Conservation (phyloP, 2,797 vertebrate genomes). For the Micropoecilia bifurca region DNA sequence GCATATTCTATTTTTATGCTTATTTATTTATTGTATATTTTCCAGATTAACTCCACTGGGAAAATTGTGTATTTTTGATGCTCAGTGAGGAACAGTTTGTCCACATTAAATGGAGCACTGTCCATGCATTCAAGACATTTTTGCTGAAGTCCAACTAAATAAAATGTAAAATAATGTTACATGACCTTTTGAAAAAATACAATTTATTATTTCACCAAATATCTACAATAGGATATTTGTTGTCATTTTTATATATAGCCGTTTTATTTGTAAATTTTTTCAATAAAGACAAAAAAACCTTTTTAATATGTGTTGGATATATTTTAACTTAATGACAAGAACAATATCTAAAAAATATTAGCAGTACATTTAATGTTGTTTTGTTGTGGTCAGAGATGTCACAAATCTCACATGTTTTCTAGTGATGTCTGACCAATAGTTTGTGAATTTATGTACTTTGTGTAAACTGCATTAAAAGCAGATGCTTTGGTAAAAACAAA, state of each 20-base stretch:
- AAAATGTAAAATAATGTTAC: neutral
- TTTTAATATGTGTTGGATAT: neutral
- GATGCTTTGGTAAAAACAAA: neutral
- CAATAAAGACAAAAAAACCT: neutral
- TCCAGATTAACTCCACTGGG: neutral
- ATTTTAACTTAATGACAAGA: too few species aligned
- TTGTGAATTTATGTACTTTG: neutral
- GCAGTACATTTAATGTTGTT: neutral
- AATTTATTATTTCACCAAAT: neutral
- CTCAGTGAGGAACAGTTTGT: neutral
- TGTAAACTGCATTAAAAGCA: neutral
- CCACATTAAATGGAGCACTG: neutral
- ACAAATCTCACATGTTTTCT: neutral
- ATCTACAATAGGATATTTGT: neutral
- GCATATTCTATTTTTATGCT: neutral
- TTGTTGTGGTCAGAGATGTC: neutral
- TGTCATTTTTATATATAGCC: neutral
- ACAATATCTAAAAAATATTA: neutral
- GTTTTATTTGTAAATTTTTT: neutral
- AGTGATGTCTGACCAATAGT: neutral
- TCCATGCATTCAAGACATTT: neutral
- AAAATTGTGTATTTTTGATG: neutral
- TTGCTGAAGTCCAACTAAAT: neutral
- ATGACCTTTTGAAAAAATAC: neutral
- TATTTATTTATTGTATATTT: neutral